phyloP scores from a whole-genome alignment of 1,140 invertebrate species.

The Acromyrmex heyeri region DNA sequence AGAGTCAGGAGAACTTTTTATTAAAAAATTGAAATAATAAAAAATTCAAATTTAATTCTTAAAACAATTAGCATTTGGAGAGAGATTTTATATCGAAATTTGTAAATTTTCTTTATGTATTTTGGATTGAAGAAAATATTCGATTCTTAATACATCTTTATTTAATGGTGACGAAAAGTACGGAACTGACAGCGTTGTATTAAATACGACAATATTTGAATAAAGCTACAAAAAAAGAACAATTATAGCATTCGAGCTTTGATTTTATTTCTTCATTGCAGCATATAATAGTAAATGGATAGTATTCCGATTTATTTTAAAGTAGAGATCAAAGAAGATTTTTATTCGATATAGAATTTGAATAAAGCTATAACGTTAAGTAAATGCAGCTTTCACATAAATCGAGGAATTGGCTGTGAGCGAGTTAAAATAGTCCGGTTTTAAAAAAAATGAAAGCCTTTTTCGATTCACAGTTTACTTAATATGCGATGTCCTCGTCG shows the following conservation, averaged over 20 bases:
- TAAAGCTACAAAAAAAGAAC: background rate
- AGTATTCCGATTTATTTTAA: constrained; percentile 24
- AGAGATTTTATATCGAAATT: background rate
- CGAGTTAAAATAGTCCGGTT: background rate
- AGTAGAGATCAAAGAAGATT: constrained; percentile 46
- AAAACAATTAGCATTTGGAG: background rate
- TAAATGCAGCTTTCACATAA: background rate
- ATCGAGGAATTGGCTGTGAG: background rate
- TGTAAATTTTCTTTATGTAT: background rate
- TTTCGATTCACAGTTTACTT: background rate
- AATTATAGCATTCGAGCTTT: background rate
- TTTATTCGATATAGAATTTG: constrained; percentile 18
- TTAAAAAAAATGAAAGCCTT: background rate
- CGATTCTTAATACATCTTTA: background rate
- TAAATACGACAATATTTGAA: constrained; percentile 33
- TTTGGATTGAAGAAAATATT: background rate
- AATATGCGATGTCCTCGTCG: background rate
- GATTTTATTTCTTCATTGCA: constrained; percentile 26
- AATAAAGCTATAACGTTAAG: background rate
- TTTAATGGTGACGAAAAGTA: background rate
- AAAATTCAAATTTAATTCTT: background rate
- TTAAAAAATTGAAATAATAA: background rate
- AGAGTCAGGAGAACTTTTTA: background rate
- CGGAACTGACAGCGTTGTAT: constrained; percentile 1
- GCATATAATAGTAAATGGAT: constrained; percentile 15